Conservation (phyloP, 2,113 vertebrate genomes). For the Candoia aspera region DNA sequence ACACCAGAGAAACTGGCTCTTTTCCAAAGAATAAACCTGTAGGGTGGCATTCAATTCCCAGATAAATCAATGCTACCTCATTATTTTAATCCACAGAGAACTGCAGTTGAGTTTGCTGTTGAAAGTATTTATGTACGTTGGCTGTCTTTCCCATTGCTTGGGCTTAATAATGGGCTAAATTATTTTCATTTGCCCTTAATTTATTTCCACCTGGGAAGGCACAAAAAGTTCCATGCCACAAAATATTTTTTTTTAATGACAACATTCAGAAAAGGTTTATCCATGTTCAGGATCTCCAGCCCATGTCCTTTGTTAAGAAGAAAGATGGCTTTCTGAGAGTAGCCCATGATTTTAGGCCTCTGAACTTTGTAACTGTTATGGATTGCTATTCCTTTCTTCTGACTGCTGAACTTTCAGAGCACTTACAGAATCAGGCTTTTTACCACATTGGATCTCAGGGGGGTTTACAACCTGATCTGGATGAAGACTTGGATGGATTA, state of each 20-base stretch:
- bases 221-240: neutral
- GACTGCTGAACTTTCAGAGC: neutral
- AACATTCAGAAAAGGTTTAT: neutral
- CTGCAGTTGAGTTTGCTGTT: neutral
- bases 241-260: neutral
- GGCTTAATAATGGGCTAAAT: neutral
- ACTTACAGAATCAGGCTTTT: neutral
- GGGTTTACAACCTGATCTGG: neutral
- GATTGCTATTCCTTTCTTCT: neutral
- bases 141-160: conserved; percentile 11
- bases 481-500: neutral
- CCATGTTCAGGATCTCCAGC: neutral
- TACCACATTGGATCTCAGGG: neutral
- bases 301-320: neutral
- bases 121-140: neutral
- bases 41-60: neutral
- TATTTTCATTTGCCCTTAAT: neutral
- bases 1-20: neutral
- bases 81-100: neutral
- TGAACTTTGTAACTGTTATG: neutral
- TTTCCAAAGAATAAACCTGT: neutral
- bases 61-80: neutral
- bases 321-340: neutral
- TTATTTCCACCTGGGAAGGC: neutral
- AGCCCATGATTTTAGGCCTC: neutral